Evolutionary conservation across 2,113 vertebrate genomes (phyloP), one percentile per base, ranked within the genome.

Genomic region (Hemicordylus capensis): DNA sequence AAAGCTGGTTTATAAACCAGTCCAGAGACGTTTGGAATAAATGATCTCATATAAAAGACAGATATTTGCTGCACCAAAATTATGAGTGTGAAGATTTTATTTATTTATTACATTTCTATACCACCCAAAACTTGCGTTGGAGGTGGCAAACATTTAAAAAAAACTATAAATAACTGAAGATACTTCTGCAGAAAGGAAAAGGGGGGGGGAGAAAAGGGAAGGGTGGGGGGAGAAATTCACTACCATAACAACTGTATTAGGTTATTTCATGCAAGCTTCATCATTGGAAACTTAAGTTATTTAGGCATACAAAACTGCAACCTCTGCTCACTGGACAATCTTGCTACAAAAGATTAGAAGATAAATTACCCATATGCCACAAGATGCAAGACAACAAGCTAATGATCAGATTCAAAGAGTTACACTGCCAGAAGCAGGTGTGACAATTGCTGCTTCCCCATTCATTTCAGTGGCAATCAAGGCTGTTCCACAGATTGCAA

Each of bases 121-220:
- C n/a, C n/a, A n/a, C n/a, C n/a, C n/a, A n/a, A n/a, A n/a, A n/a
- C n/a, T n/a, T n/a, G n/a, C n/a, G n/a, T n/a, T n/a, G n/a, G n/a
- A n/a, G n/a, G n/a, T 14, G 15, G 78, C 39, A 44, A 80, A 54
- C n/a, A 64, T 54, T 44, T 59, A 72, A 81, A 74, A 83, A n/a
- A 83, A 1, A 34, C 54, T 11, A 4, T 59, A 34, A 1, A 0
- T 12, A 70, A 79, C 70, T 83, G 1, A 42, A 12, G 0, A 0
- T 34, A 37, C 80, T 17, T 20, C 6, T 0, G 28, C 6, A n/a
- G n/a, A n/a, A 37, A 67, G 3, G 56, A 46, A 31, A 14, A 31
- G 3, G 15, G n/a, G n/a, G n/a, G n/a, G n/a, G n/a, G n/a, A n/a
- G n/a, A n/a, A n/a, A n/a, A n/a, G n/a, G n/a, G n/a, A n/a, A n/a